Evolutionary conservation across 2,888 invertebrate species (phyloP), one percentile per base, ranked within the genome.

Genomic region (Coelogynopora nodosa): DNA sequence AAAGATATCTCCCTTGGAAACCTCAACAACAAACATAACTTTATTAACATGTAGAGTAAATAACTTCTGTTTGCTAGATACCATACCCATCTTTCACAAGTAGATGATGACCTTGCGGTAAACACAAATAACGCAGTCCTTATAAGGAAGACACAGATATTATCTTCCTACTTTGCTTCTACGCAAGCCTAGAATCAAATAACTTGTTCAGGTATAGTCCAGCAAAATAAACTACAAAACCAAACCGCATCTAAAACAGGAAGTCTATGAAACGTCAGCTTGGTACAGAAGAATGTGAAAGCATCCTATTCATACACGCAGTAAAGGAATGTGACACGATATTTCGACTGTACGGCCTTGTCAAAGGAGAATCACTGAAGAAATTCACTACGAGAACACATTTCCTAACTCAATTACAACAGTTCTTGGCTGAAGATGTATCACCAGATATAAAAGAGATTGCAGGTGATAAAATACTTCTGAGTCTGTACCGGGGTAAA

Each of bases 1-100:
- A 90, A 89, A 81, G 89, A 89, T 0, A 0, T 74, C 0, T 89
- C 89, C 86, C 85, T 89, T 0, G 74, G 88, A n/a, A 89, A 89
- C 86, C 27, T 13, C 10, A 84, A 86, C 31, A 90, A 90, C 88
- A 90, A 89, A 82, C 88, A 89, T 29, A 30, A 67, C 0, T 89
- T 90, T 67, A 88, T 89, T 0, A 67, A 87, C 28, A 5, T 89
- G n/a, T 84, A 89, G 26, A 2, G 84, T 27, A 67, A 80, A n/a
- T 88, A 86, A n/a, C n/a, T n/a, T n/a, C n/a, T n/a, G n/a, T n/a
- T n/a, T n/a, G n/a, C n/a, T n/a, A n/a, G n/a, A n/a, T n/a, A n/a
- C n/a, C n/a, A n/a, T n/a, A n/a, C n/a, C n/a, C n/a, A n/a, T n/a
- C n/a, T n/a, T n/a, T n/a, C n/a, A n/a, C n/a, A n/a, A n/a, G n/a